phyloP scores from a whole-genome alignment of 2,797 vertebrate genomes.

The Peromyscus aztecus region DNA sequence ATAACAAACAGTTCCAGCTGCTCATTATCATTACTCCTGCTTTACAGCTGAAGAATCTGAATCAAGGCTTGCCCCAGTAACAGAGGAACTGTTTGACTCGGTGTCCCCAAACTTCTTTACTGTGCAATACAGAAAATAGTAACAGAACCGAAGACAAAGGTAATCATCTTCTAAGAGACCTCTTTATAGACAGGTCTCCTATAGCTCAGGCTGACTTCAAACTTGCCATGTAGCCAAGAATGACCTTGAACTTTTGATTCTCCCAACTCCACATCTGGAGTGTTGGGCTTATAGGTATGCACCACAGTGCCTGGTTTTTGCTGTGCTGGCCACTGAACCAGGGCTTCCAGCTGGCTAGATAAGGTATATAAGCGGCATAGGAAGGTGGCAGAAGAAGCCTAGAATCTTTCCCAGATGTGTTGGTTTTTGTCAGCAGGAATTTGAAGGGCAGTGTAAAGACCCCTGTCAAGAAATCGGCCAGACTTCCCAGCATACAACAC shows the following conservation, averaged over 20 bases:
- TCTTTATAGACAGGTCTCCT: not conserved
- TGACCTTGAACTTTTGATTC: not conserved
- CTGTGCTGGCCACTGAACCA: not conserved
- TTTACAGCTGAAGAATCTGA: not conserved
- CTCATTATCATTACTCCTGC: not conserved
- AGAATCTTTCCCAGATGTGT: not conserved
- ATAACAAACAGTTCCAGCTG: not conserved
- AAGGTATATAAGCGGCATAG: not conserved
- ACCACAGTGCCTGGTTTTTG: not conserved
- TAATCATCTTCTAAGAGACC: not conserved
- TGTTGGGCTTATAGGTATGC: not conserved
- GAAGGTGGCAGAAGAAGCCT: not conserved
- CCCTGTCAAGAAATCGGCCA: not conserved
- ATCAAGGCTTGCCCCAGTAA: not conserved
- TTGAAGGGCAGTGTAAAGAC: slow-evolving; percentile 4
- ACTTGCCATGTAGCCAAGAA: not conserved
- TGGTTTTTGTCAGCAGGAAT: not conserved
- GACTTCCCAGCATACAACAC: slow-evolving; percentile 12
- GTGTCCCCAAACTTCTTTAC: no score
- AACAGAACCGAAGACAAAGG: not conserved
- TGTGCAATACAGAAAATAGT: not conserved
- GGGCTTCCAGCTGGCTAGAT: not conserved
- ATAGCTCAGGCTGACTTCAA: not conserved
- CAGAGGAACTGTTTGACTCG: not conserved
- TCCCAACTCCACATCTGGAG: not conserved